phyloP scores from a whole-genome alignment of 2,797 vertebrate species.

The Euphonia xanthogaster region DNA sequence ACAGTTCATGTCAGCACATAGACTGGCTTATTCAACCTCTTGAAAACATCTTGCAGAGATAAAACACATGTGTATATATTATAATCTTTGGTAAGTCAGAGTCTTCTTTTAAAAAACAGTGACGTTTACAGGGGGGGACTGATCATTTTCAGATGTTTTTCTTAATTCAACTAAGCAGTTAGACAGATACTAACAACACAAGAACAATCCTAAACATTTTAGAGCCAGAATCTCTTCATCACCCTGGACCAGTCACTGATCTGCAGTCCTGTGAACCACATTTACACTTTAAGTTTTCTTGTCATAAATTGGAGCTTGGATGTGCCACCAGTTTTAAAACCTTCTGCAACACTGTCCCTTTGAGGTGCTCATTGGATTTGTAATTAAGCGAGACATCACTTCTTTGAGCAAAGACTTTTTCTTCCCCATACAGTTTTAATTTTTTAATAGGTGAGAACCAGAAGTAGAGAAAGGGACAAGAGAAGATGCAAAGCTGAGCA shows the following conservation, averaged over 20 bases:
- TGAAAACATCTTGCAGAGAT: conserved; percentile 74
- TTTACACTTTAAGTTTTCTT: background rate
- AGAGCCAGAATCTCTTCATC: conserved; percentile 39
- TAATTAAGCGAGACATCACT: background rate
- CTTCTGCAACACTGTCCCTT: background rate
- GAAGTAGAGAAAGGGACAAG: background rate
- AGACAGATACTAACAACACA: conserved; percentile 49
- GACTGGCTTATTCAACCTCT: conserved; percentile 70
- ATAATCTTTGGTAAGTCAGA: conserved; percentile 61
- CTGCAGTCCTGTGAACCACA: background rate
- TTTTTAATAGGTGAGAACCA: background rate
- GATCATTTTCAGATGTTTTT: conserved; percentile 71
- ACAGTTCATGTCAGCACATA: conserved; percentile 71
- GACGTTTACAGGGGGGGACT: conserved; percentile 9
- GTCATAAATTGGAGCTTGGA: background rate
- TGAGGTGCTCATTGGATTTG: background rate
- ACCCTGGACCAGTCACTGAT: background rate
- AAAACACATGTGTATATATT: conserved; percentile 70
- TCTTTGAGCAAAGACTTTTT: background rate
- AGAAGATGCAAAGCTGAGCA: background rate
- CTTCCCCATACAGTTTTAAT: background rate
- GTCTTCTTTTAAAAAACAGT: conserved; percentile 50
- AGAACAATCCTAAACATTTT: conserved; percentile 34
- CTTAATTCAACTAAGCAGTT: conserved; percentile 58
- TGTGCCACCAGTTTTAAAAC: background rate